A percentile compares a stretch with the other conserved stretches of the same genome.
Evolutionary conservation across 1,140 invertebrate genomes (phyloP).

Genomic region (Olivierus martensii): DNA sequence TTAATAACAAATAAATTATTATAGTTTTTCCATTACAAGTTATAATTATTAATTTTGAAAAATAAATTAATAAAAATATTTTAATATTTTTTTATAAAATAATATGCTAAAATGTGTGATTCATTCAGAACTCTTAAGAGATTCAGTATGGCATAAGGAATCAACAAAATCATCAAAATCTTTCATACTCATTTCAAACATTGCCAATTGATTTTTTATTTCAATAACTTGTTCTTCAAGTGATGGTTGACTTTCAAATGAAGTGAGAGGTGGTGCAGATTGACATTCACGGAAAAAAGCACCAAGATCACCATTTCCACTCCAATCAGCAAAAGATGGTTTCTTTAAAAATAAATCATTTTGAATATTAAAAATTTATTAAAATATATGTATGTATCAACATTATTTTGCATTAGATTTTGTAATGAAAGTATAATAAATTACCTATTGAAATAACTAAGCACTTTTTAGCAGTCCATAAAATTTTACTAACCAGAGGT

Average conservation of each 20-base stretch:
- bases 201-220: conserved; percentile 52
- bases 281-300: conserved; percentile 65
- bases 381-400: background rate
- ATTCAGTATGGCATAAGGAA: conserved; percentile 1
- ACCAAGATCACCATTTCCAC: conserved; percentile 47
- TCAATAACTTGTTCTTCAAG: conserved; percentile 48
- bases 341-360: conserved; percentile 25
- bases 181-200: conserved; percentile 53
- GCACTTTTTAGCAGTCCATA: too few species aligned
- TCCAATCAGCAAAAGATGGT: conserved; percentile 39
- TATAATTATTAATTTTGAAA: too few species aligned
- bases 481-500: too few species aligned
- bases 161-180: conserved; percentile 47
- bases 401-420: background rate
- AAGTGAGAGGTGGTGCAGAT: conserved; percentile 50
- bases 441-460: too few species aligned
- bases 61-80: too few species aligned
- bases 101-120: too few species aligned
- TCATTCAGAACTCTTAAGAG: background rate
- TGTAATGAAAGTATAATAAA: background rate
- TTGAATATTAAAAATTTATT: background rate
- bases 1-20: too few species aligned
- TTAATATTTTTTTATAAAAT: too few species aligned
- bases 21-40: too few species aligned
- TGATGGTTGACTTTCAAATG: conserved; percentile 43